Conservation (phyloP, 1,140 invertebrate genomes). For the Drosophila sturtevanti region DNA sequence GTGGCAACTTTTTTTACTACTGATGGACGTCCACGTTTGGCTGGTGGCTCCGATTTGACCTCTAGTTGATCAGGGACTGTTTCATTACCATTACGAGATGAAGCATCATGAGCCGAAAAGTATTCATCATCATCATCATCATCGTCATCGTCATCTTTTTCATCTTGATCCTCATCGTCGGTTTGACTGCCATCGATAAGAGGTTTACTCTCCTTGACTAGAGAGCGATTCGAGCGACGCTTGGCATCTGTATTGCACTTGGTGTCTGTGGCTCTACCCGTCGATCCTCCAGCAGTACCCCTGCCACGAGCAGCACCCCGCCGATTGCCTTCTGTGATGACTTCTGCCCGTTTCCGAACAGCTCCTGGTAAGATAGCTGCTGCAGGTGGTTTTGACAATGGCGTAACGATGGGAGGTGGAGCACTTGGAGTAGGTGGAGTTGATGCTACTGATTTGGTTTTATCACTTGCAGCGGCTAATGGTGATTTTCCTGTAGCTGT, state of each 20-base stretch:
- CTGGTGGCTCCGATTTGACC: slow-evolving; percentile 25
- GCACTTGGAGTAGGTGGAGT: slow-evolving; percentile 1
- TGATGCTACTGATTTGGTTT: slow-evolving; percentile 32
- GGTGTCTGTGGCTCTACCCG: slow-evolving; percentile 4
- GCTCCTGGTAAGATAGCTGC: slow-evolving; percentile 83
- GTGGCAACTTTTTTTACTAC: slow-evolving; percentile 39
- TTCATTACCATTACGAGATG: slow-evolving; percentile 58
- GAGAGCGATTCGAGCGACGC: slow-evolving; percentile 67
- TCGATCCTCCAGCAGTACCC: background rate
- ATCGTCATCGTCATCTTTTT: slow-evolving; percentile 25
- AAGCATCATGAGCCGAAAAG: slow-evolving; percentile 71
- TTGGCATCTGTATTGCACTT: slow-evolving; percentile 54
- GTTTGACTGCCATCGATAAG: slow-evolving; percentile 44
- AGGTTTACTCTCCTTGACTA: slow-evolving; percentile 57
- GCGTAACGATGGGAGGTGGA: background rate
- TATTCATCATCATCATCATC: slow-evolving; percentile 71
- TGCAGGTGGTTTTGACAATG: background rate
- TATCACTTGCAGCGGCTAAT: slow-evolving; percentile 54
- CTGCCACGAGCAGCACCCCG: slow-evolving; percentile 50
- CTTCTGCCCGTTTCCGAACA: slow-evolving; percentile 84
- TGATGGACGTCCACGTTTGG: slow-evolving; percentile 43
- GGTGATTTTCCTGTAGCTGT: slow-evolving; percentile 16
- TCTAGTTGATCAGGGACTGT: slow-evolving; percentile 51
- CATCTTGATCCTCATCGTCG: slow-evolving; percentile 19
- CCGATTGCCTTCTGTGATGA: slow-evolving; percentile 64